Evolutionary conservation across 2,113 vertebrate genomes (phyloP).

Genomic region (Nipponia nippon): DNA sequence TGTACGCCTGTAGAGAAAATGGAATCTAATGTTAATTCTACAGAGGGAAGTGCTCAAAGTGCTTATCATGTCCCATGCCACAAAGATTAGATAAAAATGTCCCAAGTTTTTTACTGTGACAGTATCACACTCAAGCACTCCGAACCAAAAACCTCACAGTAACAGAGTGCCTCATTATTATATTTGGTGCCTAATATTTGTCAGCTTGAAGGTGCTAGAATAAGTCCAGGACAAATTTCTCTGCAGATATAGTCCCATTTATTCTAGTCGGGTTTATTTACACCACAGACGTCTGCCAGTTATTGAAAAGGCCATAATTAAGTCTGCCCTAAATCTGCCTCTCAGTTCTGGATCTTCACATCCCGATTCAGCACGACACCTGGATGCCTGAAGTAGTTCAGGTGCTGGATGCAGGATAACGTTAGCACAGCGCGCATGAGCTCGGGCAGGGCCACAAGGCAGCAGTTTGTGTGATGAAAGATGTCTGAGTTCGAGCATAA

Average conservation of each 20-base stretch:
- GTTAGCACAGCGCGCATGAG: background rate
- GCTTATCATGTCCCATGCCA: background rate
- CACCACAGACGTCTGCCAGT: background rate
- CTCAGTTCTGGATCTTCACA: background rate
- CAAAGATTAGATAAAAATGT: background rate
- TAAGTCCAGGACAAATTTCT: background rate
- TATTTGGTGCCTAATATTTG: background rate
- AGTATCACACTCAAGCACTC: background rate
- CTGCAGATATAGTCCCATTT: background rate
- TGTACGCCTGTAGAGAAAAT: background rate
- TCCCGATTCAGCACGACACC: accelerated
- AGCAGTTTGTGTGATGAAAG: background rate
- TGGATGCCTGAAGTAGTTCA: background rate
- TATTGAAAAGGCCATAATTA: background rate
- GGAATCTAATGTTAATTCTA: background rate
- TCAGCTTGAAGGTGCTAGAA: background rate
- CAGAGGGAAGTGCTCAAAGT: background rate
- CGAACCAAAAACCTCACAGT: background rate
- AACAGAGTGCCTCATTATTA: background rate
- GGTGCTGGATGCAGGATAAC: background rate
- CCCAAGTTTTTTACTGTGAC: background rate
- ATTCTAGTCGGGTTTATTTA: background rate
- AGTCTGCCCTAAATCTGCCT: background rate
- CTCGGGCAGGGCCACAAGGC: accelerated
- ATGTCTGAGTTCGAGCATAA: accelerated